These are phyloP conservation scores for Ectropis crepuscularia DNA, from an alignment of 2,888 invertebrate genomes.

Conservation along the genomic window DNA sequence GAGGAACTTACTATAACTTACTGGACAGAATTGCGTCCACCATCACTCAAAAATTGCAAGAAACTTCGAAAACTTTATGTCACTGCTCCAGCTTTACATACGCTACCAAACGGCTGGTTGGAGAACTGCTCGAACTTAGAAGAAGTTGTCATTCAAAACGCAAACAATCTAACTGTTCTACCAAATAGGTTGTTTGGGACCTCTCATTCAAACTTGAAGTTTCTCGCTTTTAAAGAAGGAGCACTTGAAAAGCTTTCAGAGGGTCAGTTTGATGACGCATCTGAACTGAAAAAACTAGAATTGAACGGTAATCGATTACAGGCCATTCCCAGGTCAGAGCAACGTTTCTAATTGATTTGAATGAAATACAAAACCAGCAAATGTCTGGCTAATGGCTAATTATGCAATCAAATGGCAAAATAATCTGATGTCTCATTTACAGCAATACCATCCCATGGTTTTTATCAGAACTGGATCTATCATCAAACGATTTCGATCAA, in stretches of 20 bases:
- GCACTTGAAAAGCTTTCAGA: not conserved
- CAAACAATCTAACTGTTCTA: not conserved
- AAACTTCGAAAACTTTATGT: too few species aligned
- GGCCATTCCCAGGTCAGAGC: not conserved
- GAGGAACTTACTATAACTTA: too few species aligned
- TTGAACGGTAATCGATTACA: not conserved
- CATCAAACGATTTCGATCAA: constrained; percentile 3
- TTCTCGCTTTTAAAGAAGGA: not conserved
- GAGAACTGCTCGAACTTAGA: too few species aligned
- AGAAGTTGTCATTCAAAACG: not conserved
- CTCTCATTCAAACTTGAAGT: not conserved
- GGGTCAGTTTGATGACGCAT: not conserved
- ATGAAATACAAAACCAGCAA: too few species aligned
- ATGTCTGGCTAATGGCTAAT: too few species aligned
- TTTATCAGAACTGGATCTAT: constrained; percentile 4
- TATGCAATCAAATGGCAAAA: too few species aligned
- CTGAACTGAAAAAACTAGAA: not conserved
- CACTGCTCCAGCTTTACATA: too few species aligned
- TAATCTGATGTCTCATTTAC: not conserved
- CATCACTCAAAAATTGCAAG: too few species aligned
- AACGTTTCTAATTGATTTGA: too few species aligned
- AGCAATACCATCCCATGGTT: not conserved
- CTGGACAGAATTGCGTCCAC: too few species aligned
- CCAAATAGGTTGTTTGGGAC: not conserved
- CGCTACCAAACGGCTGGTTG: too few species aligned